Percentiles rank a stretch among this genome's conserved stretches.
phyloP scores from a whole-genome alignment of 2,113 vertebrate species.

The Colius striatus region DNA sequence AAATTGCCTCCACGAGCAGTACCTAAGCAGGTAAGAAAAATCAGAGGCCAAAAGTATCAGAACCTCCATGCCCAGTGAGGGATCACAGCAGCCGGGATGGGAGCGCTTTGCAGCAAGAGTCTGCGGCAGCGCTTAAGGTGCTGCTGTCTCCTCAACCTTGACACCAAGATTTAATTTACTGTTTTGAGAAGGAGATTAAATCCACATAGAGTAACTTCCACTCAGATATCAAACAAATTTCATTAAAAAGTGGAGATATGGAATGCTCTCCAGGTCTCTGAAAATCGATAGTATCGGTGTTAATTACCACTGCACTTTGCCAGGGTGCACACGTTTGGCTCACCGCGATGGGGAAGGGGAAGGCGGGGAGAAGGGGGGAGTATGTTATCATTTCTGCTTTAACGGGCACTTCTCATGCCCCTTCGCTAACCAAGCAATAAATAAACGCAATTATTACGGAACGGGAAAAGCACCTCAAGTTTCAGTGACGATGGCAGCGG shows the following conservation, averaged over 20 bases:
- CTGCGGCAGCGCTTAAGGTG: neutral
- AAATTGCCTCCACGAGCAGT: neutral
- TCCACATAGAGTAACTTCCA: neutral
- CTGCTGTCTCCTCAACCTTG: neutral
- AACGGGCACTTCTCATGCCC: accelerated
- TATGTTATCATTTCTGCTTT: accelerated
- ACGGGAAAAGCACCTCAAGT: neutral
- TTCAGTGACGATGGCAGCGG: accelerated
- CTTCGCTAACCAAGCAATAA: neutral
- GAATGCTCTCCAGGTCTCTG: neutral
- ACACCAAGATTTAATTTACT: neutral
- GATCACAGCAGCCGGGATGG: neutral
- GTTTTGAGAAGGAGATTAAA: neutral
- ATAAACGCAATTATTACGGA: accelerated
- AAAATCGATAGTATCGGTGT: accelerated
- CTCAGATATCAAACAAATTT: neutral
- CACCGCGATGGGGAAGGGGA: no score
- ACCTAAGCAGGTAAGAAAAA: neutral
- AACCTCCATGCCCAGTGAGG: neutral
- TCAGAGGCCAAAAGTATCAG: accelerated
- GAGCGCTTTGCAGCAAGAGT: accelerated
- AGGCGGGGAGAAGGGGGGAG: accelerated
- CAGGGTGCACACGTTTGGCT: accelerated
- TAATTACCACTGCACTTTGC: neutral
- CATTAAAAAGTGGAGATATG: neutral